Conservation (phyloP, 2,797 vertebrate species). For the Tokudaia muenninki region DNA sequence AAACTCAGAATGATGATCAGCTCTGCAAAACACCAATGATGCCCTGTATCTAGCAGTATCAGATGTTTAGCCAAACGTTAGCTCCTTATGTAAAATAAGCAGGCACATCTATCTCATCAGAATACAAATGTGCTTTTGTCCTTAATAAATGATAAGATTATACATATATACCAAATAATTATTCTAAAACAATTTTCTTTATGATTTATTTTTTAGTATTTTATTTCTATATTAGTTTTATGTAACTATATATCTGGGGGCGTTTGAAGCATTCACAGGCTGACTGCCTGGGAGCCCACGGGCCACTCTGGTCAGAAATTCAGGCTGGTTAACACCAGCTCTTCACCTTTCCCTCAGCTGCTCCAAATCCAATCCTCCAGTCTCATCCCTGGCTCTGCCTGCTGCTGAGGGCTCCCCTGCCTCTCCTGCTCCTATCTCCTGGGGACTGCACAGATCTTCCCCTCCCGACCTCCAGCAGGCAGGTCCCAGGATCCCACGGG, state of each 20-base stretch:
- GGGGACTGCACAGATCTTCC: too few species aligned
- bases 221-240: neutral
- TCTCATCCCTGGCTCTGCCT: neutral
- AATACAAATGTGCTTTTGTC: neutral
- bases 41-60: too few species aligned
- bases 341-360: neutral
- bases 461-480: too few species aligned
- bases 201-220: neutral
- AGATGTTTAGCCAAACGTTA: neutral
- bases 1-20: neutral
- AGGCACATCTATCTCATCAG: neutral
- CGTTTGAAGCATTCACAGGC: neutral
- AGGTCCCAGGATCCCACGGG: too few species aligned
- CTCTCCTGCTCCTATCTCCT: too few species aligned
- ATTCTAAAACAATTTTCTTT: neutral
- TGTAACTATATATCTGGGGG: neutral
- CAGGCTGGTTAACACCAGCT: neutral
- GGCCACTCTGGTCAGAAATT: neutral
- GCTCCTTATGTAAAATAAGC: neutral
- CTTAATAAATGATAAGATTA: neutral
- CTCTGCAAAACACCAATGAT: too few species aligned
- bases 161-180: neutral
- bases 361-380: neutral
- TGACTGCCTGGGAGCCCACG: neutral
- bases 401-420: too few species aligned